Evolutionary conservation across 2,888 invertebrate species (phyloP).

Genomic region (Mythimna impura): DNA sequence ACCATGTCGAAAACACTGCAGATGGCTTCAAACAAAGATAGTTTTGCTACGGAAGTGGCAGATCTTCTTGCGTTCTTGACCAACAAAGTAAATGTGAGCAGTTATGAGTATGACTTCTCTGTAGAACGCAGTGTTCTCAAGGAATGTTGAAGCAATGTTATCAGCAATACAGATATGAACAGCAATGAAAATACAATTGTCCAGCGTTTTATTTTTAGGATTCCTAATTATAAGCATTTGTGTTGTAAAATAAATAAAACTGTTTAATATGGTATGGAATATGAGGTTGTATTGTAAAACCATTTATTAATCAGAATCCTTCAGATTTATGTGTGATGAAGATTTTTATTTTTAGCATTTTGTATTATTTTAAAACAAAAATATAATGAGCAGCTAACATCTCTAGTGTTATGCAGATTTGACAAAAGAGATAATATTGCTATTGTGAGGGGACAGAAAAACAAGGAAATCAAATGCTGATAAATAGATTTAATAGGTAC

Average conservation of each 20-base stretch:
- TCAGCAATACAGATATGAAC: background rate
- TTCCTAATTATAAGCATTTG: background rate
- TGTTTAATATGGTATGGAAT: background rate
- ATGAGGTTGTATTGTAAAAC: background rate
- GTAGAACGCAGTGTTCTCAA: conserved; percentile 89
- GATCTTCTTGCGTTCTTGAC: conserved; percentile 89
- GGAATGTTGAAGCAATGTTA: conserved; percentile 77
- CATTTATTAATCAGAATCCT: background rate
- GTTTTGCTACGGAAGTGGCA: conserved; percentile 86
- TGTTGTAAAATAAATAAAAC: background rate
- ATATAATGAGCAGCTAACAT: background rate
- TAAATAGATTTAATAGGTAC: conserved; percentile 16
- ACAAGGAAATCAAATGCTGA: conserved; percentile 12
- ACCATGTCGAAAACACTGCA: conserved; percentile 86
- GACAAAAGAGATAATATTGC: background rate
- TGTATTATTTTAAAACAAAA: background rate
- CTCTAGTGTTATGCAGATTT: background rate
- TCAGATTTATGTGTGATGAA: background rate
- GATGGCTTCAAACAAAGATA: conserved; percentile 85
- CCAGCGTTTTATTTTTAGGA: background rate
- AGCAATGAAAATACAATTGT: background rate
- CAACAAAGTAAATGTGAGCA: conserved; percentile 82
- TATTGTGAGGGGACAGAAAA: background rate
- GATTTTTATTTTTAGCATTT: conserved; percentile 2
- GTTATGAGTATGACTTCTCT: conserved; percentile 88